Conservation (phyloP, 2,888 invertebrate genomes). For the Acrobeloides nanus region DNA sequence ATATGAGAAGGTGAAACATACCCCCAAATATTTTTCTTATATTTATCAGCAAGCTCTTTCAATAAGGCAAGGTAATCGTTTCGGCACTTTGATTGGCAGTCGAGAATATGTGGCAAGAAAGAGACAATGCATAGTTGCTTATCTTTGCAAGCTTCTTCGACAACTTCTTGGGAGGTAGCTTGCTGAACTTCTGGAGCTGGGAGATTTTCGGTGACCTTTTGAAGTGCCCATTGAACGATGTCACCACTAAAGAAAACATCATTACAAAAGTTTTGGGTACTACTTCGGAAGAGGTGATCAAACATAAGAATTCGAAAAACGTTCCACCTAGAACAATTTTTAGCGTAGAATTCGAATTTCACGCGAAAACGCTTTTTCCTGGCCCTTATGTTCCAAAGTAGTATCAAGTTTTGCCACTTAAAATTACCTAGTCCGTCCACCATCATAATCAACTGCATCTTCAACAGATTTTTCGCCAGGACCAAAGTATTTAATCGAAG, state of each 20-base stretch:
- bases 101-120: slow-evolving; percentile 85
- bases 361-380: too few relatives aligned
- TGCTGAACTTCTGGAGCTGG: slow-evolving; percentile 81
- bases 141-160: slow-evolving; percentile 73
- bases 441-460: slow-evolving; percentile 73
- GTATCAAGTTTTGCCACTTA: too few relatives aligned
- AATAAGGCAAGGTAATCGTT: slow-evolving; percentile 74
- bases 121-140: slow-evolving; percentile 79
- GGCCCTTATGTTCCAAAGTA: too few relatives aligned
- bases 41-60: slow-evolving; percentile 73
- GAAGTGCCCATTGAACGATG: slow-evolving; percentile 75
- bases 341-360: too few relatives aligned
- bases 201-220: slow-evolving; percentile 67
- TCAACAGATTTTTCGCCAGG: slow-evolving; percentile 60
- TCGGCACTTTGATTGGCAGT: slow-evolving; percentile 85
- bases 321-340: too few relatives aligned
- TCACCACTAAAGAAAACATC: slow-evolving; percentile 59
- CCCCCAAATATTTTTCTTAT: slow-evolving; percentile 90
- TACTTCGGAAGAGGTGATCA: too few relatives aligned
- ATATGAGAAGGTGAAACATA: slow-evolving; percentile 56
- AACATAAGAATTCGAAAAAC: neutral
- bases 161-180: slow-evolving; percentile 59
- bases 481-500: slow-evolving; percentile 67
- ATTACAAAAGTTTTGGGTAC: neutral
- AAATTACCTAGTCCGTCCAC: slow-evolving; percentile 70